Percentiles rank a stretch among this genome's conserved stretches.
Conservation (phyloP, 2,113 vertebrate genomes). For the Aegotheles bennettii region DNA sequence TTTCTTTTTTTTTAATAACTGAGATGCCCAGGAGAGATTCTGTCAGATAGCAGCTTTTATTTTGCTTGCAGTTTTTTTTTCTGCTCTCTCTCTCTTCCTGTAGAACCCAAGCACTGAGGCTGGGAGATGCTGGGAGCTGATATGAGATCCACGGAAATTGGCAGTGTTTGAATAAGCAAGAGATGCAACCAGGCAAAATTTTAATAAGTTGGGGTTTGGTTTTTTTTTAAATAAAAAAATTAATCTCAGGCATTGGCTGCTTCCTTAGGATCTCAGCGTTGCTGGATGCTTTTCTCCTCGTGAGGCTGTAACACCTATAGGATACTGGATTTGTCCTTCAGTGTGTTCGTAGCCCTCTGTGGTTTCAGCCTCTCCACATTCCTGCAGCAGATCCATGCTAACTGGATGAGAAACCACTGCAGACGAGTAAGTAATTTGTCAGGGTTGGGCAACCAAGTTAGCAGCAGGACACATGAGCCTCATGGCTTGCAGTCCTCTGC, state of each 20-base stretch:
- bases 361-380: neutral
- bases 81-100: neutral
- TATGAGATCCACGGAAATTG: conserved; percentile 42
- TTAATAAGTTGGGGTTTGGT: neutral
- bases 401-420: neutral
- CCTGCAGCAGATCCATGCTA: accelerated
- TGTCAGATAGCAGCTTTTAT: conserved; percentile 39
- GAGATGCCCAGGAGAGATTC: conserved; percentile 62
- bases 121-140: conserved; percentile 46
- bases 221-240: neutral
- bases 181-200: neutral
- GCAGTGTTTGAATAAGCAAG: conserved; percentile 38
- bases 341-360: neutral
- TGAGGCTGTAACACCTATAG: neutral
- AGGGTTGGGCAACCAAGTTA: neutral
- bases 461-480: neutral
- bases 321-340: neutral
- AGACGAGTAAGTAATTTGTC: neutral
- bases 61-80: neutral
- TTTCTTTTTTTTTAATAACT: conserved; percentile 41
- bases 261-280: neutral
- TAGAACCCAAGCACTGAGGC: neutral
- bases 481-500: neutral
- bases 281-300: neutral
- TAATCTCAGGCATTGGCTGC: neutral